Percentiles rank a stretch among this genome's conserved stretches.
Evolutionary conservation across 2,113 vertebrate genomes (phyloP).

Genomic region (Daphoenositta chrysoptera): DNA sequence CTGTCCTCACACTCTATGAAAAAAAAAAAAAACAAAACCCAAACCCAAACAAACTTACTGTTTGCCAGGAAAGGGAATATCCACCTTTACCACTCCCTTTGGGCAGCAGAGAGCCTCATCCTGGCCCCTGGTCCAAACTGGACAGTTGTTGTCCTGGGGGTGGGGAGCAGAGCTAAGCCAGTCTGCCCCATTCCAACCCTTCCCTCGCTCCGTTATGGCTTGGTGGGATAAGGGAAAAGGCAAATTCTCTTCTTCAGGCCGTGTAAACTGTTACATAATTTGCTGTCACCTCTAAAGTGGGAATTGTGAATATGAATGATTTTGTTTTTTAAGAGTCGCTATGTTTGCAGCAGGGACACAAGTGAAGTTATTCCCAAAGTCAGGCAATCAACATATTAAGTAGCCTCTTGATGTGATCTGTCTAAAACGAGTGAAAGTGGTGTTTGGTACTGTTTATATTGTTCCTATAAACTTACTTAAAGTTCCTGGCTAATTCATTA

Average conservation of each 20-base stretch:
- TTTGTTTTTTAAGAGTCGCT: background rate
- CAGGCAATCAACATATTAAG: background rate
- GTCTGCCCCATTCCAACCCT: background rate
- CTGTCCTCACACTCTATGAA: background rate
- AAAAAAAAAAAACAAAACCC: background rate
- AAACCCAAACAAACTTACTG: background rate
- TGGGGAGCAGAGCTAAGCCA: background rate
- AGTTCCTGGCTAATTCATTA: conserved; percentile 21
- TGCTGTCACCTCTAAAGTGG: background rate
- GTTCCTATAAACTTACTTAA: conserved; percentile 16
- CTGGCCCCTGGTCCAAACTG: background rate
- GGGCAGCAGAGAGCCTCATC: background rate
- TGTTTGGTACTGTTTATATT: background rate
- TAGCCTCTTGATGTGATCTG: background rate
- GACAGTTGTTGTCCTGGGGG: background rate
- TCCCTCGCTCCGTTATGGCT: background rate
- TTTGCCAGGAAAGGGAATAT: background rate
- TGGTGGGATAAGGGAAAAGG: background rate
- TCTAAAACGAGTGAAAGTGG: background rate
- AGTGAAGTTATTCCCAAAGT: background rate
- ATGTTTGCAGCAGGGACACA: background rate
- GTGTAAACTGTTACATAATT: background rate
- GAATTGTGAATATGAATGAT: background rate
- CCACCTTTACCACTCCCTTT: background rate
- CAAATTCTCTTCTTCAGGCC: background rate